These are phyloP conservation scores for Erannis defoliaria DNA, from an alignment of 2,888 invertebrate genomes.

Conservation along the genomic window DNA sequence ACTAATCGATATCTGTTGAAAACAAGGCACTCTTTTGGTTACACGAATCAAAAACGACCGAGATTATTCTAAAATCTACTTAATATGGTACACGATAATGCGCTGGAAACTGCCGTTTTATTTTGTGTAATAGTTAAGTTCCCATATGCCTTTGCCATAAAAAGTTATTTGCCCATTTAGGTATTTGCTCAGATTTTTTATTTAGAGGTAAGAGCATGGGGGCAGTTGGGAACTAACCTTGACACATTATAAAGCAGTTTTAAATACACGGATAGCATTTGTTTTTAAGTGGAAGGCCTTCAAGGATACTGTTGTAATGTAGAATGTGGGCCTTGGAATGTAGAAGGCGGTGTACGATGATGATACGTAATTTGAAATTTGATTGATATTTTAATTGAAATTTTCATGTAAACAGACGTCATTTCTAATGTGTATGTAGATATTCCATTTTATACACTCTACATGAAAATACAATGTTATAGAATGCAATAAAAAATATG, in stretches of 20 bases:
- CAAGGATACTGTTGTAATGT: not conserved
- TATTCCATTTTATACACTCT: conserved; percentile 65
- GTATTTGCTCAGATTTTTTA: not conserved
- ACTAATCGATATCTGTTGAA: not conserved
- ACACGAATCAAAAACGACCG: no score
- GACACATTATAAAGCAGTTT: not conserved
- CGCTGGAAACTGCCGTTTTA: no score
- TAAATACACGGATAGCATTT: not conserved
- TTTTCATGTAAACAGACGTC: conserved; percentile 29
- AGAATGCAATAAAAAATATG: conserved; percentile 54
- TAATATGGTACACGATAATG: no score
- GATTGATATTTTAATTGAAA: no score
- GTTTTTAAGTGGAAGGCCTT: not conserved
- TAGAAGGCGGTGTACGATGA: conserved; percentile 21
- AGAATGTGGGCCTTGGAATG: not conserved
- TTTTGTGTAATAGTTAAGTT: no score
- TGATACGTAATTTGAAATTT: conserved; percentile 37
- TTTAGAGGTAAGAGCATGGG: not conserved
- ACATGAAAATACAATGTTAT: conserved; percentile 59
- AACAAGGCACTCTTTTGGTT: no score
- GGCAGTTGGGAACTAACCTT: not conserved
- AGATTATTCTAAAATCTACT: no score
- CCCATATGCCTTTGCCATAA: not conserved
- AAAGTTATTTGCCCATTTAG: not conserved
- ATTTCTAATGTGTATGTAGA: conserved; percentile 49